Conservation (phyloP, 2,113 vertebrate genomes). For the Pan troglodytes region NHGRI_mPanTro3-v2.1_pri NC_072418.2:5422501-5423000, state of each 20-base stretch:
- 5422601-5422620: background rate
- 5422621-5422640: background rate
- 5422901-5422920: too few species aligned
- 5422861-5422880: too few species aligned
- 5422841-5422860: too few species aligned
- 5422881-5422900: too few species aligned
- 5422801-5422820: accelerated
- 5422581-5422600: background rate
- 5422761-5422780: too few species aligned
- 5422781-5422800: too few species aligned
- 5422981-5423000: too few species aligned
- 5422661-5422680: background rate
- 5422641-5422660: background rate
- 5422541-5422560: background rate
- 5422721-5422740: too few species aligned
- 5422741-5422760: too few species aligned
- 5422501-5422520: background rate
- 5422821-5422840: too few species aligned
- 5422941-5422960: too few species aligned
- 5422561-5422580: background rate
- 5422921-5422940: too few species aligned
- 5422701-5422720: background rate
- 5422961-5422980: accelerated
- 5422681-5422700: background rate
- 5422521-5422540: background rate